Percentiles rank a stretch among this genome's conserved stretches.
Evolutionary conservation across 1,140 invertebrate species (phyloP).

Genomic region (Ephestia elutella): DNA sequence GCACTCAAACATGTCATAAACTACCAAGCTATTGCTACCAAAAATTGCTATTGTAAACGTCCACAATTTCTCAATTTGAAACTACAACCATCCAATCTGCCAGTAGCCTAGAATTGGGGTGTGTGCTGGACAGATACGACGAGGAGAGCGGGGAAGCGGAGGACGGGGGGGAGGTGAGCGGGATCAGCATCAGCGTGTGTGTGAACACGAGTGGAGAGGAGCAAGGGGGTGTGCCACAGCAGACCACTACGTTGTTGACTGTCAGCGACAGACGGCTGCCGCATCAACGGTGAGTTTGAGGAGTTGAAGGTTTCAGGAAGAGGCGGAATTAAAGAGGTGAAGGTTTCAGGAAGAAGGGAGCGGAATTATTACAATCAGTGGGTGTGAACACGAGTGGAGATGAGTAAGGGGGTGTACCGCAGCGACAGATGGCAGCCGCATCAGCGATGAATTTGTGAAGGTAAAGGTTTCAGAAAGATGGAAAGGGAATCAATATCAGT

Average conservation of each 20-base stretch:
- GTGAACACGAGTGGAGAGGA: constrained; percentile 49
- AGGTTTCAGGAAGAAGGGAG: too few relatives aligned
- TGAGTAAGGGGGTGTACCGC: too few relatives aligned
- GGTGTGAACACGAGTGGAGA: too few relatives aligned
- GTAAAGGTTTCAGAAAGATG: too few relatives aligned
- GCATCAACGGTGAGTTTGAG: constrained; percentile 48
- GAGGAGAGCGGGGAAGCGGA: constrained; percentile 39
- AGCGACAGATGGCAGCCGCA: too few relatives aligned
- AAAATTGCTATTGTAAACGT: not conserved
- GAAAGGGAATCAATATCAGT: too few relatives aligned
- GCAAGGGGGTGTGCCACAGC: constrained; percentile 21
- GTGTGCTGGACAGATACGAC: constrained; percentile 62
- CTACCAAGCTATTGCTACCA: too few relatives aligned
- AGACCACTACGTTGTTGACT: constrained; percentile 40
- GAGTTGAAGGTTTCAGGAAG: not conserved
- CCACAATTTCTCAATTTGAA: constrained; percentile 7
- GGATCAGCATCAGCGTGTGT: constrained; percentile 64
- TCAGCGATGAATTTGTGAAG: too few relatives aligned
- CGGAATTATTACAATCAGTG: too few relatives aligned
- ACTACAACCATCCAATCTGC: constrained; percentile 40
- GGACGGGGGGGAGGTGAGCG: constrained; percentile 31
- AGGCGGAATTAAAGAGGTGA: too few relatives aligned
- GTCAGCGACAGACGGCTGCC: constrained; percentile 45
- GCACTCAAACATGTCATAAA: too few relatives aligned
- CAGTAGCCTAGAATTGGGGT: constrained; percentile 52